Evolutionary conservation across 2,113 vertebrate genomes (phyloP).

Genomic region (Serinus canaria): DNA sequence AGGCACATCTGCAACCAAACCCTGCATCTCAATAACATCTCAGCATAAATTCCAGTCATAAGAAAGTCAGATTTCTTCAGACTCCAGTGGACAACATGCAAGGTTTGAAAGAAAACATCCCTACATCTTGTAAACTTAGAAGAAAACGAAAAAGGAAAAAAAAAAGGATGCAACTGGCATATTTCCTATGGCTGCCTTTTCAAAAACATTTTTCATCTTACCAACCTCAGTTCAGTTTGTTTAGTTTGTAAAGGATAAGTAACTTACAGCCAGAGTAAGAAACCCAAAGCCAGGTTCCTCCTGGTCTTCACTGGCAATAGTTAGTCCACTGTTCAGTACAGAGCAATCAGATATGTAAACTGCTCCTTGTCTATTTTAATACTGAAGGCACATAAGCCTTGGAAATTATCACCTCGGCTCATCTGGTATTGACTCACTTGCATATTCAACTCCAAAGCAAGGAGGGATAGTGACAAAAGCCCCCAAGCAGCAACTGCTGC

Average conservation of each 20-base stretch:
- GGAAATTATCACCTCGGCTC: neutral
- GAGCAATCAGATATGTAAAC: neutral
- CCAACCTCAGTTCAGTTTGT: neutral
- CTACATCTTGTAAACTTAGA: neutral
- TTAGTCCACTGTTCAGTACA: neutral
- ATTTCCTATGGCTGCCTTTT: neutral
- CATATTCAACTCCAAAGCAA: neutral
- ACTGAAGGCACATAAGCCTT: neutral
- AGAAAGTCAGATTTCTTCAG: neutral
- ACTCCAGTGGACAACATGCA: neutral
- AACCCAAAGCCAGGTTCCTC: neutral
- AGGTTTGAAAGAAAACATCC: neutral
- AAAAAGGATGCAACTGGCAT: neutral
- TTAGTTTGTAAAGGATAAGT: neutral
- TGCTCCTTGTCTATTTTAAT: neutral
- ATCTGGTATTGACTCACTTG: rapidly evolving
- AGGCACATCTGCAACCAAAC: neutral
- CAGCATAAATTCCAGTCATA: neutral
- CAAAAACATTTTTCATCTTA: neutral
- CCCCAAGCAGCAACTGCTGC: neutral
- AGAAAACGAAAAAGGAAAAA: neutral
- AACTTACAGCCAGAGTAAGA: neutral
- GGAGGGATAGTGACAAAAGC: neutral
- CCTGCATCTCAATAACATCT: neutral
- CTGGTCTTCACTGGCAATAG: neutral